A percentile compares a stretch with the other conserved stretches of the same genome.
Conservation (phyloP, 2,113 vertebrate species). For the Pterocles gutturalis region DNA sequence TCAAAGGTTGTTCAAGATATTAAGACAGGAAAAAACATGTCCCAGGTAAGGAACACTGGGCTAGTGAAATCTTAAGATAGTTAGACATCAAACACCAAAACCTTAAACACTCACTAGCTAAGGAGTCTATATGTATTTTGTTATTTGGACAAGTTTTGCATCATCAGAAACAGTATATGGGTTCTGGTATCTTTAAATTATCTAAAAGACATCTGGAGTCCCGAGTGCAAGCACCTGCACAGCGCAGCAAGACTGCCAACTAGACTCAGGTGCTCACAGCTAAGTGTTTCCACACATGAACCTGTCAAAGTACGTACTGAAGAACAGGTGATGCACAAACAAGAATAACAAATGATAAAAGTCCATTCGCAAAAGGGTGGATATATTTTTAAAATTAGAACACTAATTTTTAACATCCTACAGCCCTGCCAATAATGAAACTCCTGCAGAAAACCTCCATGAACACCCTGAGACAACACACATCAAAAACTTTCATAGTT, state of each 20-base stretch:
- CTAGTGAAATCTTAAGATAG: background rate
- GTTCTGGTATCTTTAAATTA: background rate
- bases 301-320: background rate
- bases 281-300: constrained; percentile 43
- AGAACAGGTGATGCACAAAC: background rate
- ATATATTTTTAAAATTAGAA: background rate
- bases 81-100: background rate
- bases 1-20: background rate
- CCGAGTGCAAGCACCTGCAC: constrained; percentile 13
- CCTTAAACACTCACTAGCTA: background rate
- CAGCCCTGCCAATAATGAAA: constrained; percentile 32
- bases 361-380: background rate
- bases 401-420: background rate
- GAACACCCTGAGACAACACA: background rate
- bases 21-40: background rate
- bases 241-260: constrained; percentile 8
- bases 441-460: background rate
- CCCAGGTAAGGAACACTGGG: background rate
- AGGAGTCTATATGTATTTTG: background rate
- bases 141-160: background rate
- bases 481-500: background rate
- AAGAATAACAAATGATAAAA: background rate
- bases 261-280: constrained; percentile 25
- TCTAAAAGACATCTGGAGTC: constrained; percentile 29
- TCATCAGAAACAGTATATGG: background rate